Base-by-base conservation (phyloP, 1,140 invertebrate genomes). In the Sminthurides bifidus region DNA sequence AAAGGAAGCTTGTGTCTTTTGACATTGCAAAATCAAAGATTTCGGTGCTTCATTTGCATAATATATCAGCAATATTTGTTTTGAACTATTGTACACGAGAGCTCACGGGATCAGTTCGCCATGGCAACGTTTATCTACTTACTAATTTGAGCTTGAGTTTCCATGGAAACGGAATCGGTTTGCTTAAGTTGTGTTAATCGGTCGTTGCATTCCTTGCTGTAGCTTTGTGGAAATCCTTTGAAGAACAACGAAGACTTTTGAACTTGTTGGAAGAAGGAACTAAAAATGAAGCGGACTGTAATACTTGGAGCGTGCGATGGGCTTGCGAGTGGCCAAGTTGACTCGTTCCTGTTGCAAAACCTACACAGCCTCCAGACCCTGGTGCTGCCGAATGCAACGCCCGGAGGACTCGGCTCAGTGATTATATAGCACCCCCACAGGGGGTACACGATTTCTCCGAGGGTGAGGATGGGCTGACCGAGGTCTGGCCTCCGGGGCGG, bases 291-390 rank as follows among this genome's bases (percentile, higher is more conserved):
- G 56, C 56, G 19, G 51, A 37, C 45, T 56, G 51, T 23, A 49
- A 33, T 35, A 52, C 40, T 26, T 59, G 59, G 57, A 52, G 35
- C 43, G 83, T 83, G 68, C 81, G 84, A 60, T 88, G 84, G 85
- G 85, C 84, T 71, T 80, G 79, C 71, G 85, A 90, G 73, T 89
- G 85, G 85, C 85, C 85, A 74, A 89, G 86, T 87, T 89, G 60
- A 52, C 51, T 55, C 51, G 53, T 52, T 35, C n/a, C n/a, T n/a
- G n/a, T n/a, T n/a, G n/a, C n/a, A n/a, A n/a, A n/a, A n/a, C n/a
- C n/a, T n/a, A n/a, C 54, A 51, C 53, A 31, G 37, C 26, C 29
- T 33, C 26, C 46, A 45, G 54, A 33, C 52, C 53, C 51, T 31
- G 10, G 29, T 59, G 69, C 73, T 69, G 24, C 48, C 38, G 12